A percentile compares a stretch with the other conserved stretches of the same genome.
These are phyloP conservation scores for Poeciliopsis prolifica DNA, from an alignment of 2,113 vertebrate genomes.

Conservation along the genomic window DNA sequence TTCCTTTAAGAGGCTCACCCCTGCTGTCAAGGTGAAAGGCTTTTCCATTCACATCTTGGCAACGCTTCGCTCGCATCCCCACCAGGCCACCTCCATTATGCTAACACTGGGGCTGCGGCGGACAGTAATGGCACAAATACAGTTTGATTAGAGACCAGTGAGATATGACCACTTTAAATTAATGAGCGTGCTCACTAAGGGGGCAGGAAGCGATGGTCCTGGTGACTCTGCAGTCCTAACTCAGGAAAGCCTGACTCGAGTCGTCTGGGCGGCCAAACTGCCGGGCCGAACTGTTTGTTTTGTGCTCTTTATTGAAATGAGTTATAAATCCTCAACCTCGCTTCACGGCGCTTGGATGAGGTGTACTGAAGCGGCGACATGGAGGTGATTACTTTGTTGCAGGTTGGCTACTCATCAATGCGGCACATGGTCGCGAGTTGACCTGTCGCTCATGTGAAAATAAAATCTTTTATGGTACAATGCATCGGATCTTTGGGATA, in stretches of 20 bases:
- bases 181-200: constrained; percentile 65
- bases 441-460: constrained; percentile 40
- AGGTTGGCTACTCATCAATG: constrained; percentile 40
- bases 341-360: constrained; percentile 42
- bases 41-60: constrained; percentile 67
- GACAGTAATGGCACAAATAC: constrained; percentile 67
- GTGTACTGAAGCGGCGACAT: constrained; percentile 39
- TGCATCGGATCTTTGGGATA: constrained; percentile 16
- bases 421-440: constrained; percentile 26
- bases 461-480: constrained; percentile 37
- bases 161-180: constrained; percentile 76
- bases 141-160: constrained; percentile 73
- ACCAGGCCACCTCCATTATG: constrained; percentile 54
- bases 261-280: constrained; percentile 37
- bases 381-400: constrained; percentile 59
- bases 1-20: constrained; percentile 44
- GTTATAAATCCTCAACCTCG: constrained; percentile 59
- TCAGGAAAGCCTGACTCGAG: constrained; percentile 57
- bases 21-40: constrained; percentile 68
- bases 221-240: constrained; percentile 63
- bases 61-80: constrained; percentile 54
- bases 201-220: constrained; percentile 48
- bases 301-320: constrained; percentile 69
- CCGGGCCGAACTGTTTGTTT: constrained; percentile 69
- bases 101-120: constrained; percentile 40